These are phyloP conservation scores for Brachypteracias leptosomus DNA, from an alignment of 2,113 vertebrate species.

Conservation along the genomic window DNA sequence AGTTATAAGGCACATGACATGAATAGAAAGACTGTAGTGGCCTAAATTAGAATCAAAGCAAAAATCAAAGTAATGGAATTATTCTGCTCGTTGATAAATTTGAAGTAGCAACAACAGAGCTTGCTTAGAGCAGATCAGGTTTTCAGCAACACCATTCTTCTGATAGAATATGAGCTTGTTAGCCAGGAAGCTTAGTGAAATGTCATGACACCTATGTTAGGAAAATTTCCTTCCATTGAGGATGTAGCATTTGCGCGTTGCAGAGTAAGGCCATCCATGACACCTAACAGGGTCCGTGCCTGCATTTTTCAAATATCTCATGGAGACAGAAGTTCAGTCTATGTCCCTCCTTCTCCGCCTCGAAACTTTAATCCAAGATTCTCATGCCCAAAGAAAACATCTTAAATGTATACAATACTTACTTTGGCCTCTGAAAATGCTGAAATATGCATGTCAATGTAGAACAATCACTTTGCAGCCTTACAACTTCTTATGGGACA, in stretches of 20 bases:
- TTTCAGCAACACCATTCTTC: neutral
- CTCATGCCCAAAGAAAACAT: neutral
- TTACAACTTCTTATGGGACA: neutral
- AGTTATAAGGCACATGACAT: neutral
- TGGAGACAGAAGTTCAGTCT: neutral
- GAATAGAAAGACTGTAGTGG: neutral
- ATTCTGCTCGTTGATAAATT: neutral
- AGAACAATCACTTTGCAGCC: neutral
- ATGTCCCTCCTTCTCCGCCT: neutral
- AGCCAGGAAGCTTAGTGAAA: neutral
- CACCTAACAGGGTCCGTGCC: neutral
- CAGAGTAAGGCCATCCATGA: accelerated
- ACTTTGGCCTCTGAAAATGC: neutral
- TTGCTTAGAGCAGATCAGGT: neutral
- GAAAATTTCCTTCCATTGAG: neutral
- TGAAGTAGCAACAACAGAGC: neutral
- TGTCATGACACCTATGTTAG: neutral
- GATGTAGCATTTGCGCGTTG: neutral
- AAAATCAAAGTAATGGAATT: neutral
- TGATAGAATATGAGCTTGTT: neutral
- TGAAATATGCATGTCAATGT: neutral
- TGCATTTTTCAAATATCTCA: neutral
- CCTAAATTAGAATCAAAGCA: neutral
- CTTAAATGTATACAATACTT: neutral
- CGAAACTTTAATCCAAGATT: neutral